phyloP scores from a whole-genome alignment of 2,113 vertebrate species.

The Amia ocellicauda region DNA sequence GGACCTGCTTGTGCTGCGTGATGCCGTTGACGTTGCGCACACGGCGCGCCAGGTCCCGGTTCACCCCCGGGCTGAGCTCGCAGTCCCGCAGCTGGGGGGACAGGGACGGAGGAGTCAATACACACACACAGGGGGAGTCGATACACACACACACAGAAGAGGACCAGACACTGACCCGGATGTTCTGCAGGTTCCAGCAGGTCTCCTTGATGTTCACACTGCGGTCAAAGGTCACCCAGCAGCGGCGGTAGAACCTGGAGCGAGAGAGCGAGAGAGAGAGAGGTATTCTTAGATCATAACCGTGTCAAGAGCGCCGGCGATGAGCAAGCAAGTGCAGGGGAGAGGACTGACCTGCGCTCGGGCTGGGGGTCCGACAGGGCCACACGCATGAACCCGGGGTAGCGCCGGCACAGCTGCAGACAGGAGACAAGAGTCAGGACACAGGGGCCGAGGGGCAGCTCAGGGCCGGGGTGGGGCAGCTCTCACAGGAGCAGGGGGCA shows the following conservation, averaged over 20 bases:
- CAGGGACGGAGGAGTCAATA: background rate
- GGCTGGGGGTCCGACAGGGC: conserved; percentile 86
- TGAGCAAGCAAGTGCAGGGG: conserved; percentile 7
- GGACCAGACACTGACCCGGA: conserved; percentile 61
- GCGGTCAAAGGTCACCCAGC: conserved; percentile 88
- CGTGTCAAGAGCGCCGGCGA: too few species aligned
- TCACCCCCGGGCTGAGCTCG: conserved; percentile 84
- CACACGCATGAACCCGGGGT: conserved; percentile 85
- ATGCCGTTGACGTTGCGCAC: conserved; percentile 85
- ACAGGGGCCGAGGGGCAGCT: too few species aligned
- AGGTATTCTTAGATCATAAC: background rate
- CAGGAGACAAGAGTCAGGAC: background rate
- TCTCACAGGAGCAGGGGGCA: too few species aligned
- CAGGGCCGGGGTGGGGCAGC: too few species aligned
- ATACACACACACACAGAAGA: background rate
- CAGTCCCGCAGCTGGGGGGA: conserved; percentile 80
- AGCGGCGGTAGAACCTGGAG: conserved; percentile 83
- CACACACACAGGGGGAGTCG: conserved; percentile 6
- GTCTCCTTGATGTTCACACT: conserved; percentile 89
- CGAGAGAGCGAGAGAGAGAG: background rate
- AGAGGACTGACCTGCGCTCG: conserved; percentile 71
- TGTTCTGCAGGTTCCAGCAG: conserved; percentile 91
- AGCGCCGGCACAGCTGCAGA: conserved; percentile 77
- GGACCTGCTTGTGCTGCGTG: conserved; percentile 84
- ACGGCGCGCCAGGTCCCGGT: conserved; percentile 79